phyloP scores from a whole-genome alignment of 1,140 invertebrate species.

The Schlechtendalia chinensis region DNA sequence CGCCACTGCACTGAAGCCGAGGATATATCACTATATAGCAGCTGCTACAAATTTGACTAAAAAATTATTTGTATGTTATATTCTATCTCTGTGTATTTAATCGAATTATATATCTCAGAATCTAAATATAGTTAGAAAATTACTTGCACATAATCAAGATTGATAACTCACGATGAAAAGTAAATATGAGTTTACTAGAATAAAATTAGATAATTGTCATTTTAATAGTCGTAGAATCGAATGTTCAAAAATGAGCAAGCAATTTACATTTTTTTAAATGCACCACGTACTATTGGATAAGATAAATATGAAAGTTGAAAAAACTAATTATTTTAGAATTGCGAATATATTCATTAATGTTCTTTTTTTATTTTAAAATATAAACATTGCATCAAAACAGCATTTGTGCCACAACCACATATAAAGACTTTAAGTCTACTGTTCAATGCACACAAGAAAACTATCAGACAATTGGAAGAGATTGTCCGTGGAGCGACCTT shows the following conservation, averaged over 20 bases:
- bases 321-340: slow-evolving; percentile 5
- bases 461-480: neutral
- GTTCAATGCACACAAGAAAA: neutral
- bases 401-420: too few species aligned
- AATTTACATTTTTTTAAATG: neutral
- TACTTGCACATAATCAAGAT: neutral
- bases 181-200: neutral
- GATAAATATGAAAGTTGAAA: neutral
- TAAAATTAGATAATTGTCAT: neutral
- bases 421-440: neutral
- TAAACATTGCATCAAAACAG: too few species aligned
- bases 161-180: too few species aligned
- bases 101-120: too few species aligned
- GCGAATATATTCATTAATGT: neutral
- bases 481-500: neutral
- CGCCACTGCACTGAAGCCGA: too few species aligned
- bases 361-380: neutral
- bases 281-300: neutral
- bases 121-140: too few species aligned
- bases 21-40: too few species aligned
- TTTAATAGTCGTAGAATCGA: neutral
- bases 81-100: too few species aligned
- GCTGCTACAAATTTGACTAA: too few species aligned
- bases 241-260: neutral
- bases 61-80: too few species aligned